Conservation (phyloP, 2,113 vertebrate species). For the Chionodraco myersi region DNA sequence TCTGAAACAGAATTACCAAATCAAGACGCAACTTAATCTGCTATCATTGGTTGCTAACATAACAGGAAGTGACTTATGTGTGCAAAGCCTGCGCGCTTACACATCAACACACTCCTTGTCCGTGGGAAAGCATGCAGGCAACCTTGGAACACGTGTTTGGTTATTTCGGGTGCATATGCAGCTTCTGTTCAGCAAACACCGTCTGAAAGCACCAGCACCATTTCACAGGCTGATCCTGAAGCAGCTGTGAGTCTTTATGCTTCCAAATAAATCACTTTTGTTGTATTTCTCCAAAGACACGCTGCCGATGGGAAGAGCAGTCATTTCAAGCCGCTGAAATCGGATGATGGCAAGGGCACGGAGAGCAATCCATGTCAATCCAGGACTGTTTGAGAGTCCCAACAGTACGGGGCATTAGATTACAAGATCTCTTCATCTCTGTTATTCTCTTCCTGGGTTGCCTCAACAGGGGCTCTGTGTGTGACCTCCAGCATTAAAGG, state of each 20-base stretch:
- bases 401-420: constrained; percentile 33
- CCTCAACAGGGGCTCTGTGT: constrained; percentile 22
- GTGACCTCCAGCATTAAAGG: constrained; percentile 58
- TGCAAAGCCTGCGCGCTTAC: not conserved
- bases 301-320: constrained; percentile 6
- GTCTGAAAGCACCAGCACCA: not conserved
- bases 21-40: not conserved
- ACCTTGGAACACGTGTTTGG: not conserved
- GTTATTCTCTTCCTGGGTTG: constrained; percentile 36
- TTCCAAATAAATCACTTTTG: constrained; percentile 26
- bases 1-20: too few relatives aligned
- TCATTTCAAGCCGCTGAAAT: constrained; percentile 29
- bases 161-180: not conserved
- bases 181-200: not conserved
- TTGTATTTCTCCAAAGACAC: constrained; percentile 17
- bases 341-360: constrained; percentile 54
- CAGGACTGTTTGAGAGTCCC: not conserved
- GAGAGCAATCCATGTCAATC: constrained; percentile 52
- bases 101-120: not conserved
- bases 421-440: constrained; percentile 50
- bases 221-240: constrained; percentile 23
- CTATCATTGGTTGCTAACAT: not conserved
- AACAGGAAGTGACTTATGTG: not conserved
- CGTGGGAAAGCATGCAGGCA: not conserved
- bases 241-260: constrained; percentile 32